Evolutionary conservation across 2,888 invertebrate species (phyloP).

Genomic region (Marasmarcha lunaedactyla): DNA sequence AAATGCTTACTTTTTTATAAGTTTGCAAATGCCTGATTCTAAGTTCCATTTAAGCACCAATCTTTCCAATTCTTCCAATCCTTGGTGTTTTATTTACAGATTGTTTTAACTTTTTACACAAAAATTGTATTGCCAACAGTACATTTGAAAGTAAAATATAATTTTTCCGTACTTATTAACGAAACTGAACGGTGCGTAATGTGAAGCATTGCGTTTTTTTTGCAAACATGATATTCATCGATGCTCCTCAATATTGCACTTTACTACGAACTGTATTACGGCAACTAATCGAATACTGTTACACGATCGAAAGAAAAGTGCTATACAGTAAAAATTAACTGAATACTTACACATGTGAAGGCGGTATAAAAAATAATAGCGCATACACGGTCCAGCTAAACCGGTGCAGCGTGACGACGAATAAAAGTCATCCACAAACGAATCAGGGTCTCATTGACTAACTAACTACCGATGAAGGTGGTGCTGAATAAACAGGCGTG

Average conservation of each 20-base stretch:
- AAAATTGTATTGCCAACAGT: conserved; percentile 23
- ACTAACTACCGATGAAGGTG: conserved; percentile 51
- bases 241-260: conserved; percentile 31
- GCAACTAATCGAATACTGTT: conserved; percentile 32
- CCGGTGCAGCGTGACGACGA: conserved; percentile 55
- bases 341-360: conserved; percentile 28
- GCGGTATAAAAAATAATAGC: conserved; percentile 38
- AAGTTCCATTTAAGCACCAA: no score
- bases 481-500: conserved; percentile 33
- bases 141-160: conserved; percentile 59
- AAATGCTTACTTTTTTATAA: no score
- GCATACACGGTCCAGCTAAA: conserved; percentile 33
- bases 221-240: conserved; percentile 16
- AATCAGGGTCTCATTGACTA: conserved; percentile 51
- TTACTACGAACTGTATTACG: conserved; percentile 28
- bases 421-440: conserved; percentile 60
- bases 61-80: no score
- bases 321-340: conserved; percentile 29
- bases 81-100: no score
- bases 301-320: conserved; percentile 46
- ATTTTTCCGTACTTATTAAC: conserved; percentile 41
- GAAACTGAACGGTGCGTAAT: conserved; percentile 26
- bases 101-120: no score
- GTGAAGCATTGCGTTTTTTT: conserved; percentile 29
- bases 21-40: no score